These are phyloP conservation scores for Sialis lutaria DNA, from an alignment of 2,888 invertebrate species.

Conservation along the genomic window DNA sequence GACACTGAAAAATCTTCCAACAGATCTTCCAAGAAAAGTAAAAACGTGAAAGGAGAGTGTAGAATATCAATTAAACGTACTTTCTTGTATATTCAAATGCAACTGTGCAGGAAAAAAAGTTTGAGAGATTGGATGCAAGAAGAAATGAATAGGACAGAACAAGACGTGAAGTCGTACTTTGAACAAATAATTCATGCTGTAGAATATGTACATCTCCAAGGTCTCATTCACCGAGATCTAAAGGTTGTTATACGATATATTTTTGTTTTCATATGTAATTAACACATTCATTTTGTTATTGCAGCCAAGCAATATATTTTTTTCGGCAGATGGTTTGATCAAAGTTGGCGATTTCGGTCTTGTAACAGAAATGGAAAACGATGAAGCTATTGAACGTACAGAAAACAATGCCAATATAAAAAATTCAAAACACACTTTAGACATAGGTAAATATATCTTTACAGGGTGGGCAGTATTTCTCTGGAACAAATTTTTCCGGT, in stretches of 20 bases:
- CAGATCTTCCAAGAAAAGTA: not conserved
- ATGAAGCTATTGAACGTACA: slow-evolving; percentile 17
- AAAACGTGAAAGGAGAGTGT: not conserved
- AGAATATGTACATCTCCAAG: slow-evolving; percentile 83
- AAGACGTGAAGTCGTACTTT: slow-evolving; percentile 51
- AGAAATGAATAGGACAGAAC: slow-evolving; percentile 30
- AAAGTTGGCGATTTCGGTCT: slow-evolving; percentile 98
- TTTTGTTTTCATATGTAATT: not conserved
- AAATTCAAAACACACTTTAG: slow-evolving; percentile 34
- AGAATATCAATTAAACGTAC: slow-evolving; percentile 20
- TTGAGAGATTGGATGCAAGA: slow-evolving; percentile 77
- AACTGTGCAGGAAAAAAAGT: slow-evolving; percentile 76
- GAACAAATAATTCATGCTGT: slow-evolving; percentile 88
- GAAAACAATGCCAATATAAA: slow-evolving; percentile 16
- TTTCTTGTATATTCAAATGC: slow-evolving; percentile 95
- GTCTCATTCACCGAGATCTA: slow-evolving; percentile 88
- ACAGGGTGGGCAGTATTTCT: too few relatives aligned
- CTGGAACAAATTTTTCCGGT: too few relatives aligned
- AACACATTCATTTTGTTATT: slow-evolving; percentile 13
- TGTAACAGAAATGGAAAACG: slow-evolving; percentile 72
- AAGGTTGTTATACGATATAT: slow-evolving; percentile 40
- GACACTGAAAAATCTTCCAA: not conserved
- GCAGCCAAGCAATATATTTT: slow-evolving; percentile 81
- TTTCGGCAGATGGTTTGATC: slow-evolving; percentile 73
- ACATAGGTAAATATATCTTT: slow-evolving; percentile 39